Percentiles rank a stretch among this genome's conserved stretches.
Evolutionary conservation across 2,888 invertebrate species (phyloP).

Genomic region (Spisula solida): DNA sequence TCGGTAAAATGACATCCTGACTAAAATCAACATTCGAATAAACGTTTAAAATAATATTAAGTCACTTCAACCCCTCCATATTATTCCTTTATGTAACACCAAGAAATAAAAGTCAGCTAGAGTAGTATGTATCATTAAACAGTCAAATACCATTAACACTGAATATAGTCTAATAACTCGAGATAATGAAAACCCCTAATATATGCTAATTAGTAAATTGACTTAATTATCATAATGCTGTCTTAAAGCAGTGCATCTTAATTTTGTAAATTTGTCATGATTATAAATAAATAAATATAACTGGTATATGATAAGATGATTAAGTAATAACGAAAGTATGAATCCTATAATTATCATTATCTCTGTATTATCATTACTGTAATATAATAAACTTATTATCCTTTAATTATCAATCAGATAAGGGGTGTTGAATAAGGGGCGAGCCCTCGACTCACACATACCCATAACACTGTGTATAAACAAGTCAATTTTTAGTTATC

Average conservation of each 20-base stretch:
- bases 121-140: too few species aligned
- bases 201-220: slow-evolving; percentile 2
- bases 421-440: not conserved
- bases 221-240: not conserved
- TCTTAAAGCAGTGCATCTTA: not conserved
- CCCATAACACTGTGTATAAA: too few species aligned
- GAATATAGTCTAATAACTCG: too few species aligned
- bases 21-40: too few species aligned
- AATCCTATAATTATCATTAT: slow-evolving; percentile 14
- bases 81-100: too few species aligned
- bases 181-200: not conserved
- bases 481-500: too few species aligned
- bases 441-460: too few species aligned
- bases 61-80: too few species aligned
- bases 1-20: too few species aligned
- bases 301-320: slow-evolving; percentile 18
- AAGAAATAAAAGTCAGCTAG: too few species aligned
- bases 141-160: too few species aligned
- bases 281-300: slow-evolving; percentile 46
- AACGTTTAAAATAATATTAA: too few species aligned
- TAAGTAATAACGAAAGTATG: slow-evolving; percentile 3
- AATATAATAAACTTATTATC: slow-evolving; percentile 15
- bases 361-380: not conserved
- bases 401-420: slow-evolving; percentile 4
- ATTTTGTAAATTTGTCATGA: slow-evolving; percentile 41